phyloP scores from a whole-genome alignment of 2,113 vertebrate genomes.

The Hipposideros armiger region DNA sequence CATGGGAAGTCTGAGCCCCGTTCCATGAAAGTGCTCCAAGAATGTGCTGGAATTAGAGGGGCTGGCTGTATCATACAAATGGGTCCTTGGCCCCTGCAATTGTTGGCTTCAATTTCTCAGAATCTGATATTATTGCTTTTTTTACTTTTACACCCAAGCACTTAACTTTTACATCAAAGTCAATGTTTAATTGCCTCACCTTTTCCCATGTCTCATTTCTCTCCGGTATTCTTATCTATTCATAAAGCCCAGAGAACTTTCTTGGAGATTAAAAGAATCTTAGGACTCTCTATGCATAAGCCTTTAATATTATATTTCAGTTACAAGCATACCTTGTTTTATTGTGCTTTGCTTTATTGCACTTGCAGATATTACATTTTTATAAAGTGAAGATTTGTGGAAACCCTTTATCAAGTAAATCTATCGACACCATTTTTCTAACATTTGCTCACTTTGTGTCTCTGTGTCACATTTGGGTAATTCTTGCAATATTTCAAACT shows the following conservation, averaged over 20 bases:
- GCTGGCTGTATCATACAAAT: too few relatives aligned
- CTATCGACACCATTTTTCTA: background rate
- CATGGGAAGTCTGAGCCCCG: background rate
- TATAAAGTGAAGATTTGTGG: background rate
- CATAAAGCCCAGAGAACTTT: background rate
- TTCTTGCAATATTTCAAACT: background rate
- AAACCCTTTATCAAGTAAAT: background rate
- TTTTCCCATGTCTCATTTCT: conserved; percentile 6
- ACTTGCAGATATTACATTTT: background rate
- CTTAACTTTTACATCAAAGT: conserved; percentile 43
- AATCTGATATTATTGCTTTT: background rate
- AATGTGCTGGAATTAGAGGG: background rate
- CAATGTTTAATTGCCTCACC: background rate
- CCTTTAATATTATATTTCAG: conserved; percentile 6
- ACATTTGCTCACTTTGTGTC: background rate
- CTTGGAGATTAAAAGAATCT: conserved; percentile 34
- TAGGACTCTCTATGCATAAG: background rate
- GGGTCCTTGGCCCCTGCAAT: too few relatives aligned
- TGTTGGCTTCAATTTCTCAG: conserved; percentile 22
- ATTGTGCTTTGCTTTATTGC: background rate
- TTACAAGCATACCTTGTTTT: background rate
- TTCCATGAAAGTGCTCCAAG: background rate
- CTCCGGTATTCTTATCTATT: background rate
- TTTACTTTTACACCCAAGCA: background rate
- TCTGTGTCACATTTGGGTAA: background rate